Evolutionary conservation across 2,888 invertebrate species (phyloP).

Genomic region (Cantharis lateralis): DNA sequence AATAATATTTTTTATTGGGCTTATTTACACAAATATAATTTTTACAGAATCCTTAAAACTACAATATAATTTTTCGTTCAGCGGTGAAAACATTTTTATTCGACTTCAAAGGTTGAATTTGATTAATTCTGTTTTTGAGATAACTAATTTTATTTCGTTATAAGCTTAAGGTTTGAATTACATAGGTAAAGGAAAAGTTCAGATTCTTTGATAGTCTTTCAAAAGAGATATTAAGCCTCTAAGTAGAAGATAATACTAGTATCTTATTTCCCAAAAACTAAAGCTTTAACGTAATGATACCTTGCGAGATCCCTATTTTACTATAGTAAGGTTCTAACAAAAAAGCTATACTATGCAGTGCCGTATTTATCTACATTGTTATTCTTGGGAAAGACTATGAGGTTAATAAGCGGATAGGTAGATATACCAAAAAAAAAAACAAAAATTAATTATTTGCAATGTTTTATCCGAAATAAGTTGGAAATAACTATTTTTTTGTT

Average conservation of each 20-base stretch:
- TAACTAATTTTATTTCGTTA: conserved; percentile 11
- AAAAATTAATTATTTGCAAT: no score
- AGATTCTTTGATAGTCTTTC: conserved; percentile 35
- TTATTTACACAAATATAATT: not conserved
- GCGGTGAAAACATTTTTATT: not conserved
- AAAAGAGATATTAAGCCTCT: conserved; percentile 39
- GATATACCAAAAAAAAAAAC: no score
- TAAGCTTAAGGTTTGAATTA: conserved; percentile 21
- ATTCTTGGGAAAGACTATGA: no score
- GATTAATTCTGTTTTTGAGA: not conserved
- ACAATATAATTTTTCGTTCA: not conserved
- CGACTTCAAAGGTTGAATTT: not conserved
- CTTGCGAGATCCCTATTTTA: not conserved
- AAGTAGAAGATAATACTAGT: conserved; percentile 36
- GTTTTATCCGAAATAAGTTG: no score
- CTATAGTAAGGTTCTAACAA: not conserved
- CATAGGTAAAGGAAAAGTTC: conserved; percentile 14
- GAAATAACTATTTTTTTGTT: no score
- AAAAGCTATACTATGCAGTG: not conserved
- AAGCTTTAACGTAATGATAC: conserved; percentile 26
- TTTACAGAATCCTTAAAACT: not conserved
- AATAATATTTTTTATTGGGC: not conserved
- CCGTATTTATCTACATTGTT: not conserved
- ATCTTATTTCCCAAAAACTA: conserved; percentile 37
- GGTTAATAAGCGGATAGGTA: no score